Evolutionary conservation across 2,113 vertebrate species (phyloP).

Genomic region (Forbesichthys papilliferus): DNA sequence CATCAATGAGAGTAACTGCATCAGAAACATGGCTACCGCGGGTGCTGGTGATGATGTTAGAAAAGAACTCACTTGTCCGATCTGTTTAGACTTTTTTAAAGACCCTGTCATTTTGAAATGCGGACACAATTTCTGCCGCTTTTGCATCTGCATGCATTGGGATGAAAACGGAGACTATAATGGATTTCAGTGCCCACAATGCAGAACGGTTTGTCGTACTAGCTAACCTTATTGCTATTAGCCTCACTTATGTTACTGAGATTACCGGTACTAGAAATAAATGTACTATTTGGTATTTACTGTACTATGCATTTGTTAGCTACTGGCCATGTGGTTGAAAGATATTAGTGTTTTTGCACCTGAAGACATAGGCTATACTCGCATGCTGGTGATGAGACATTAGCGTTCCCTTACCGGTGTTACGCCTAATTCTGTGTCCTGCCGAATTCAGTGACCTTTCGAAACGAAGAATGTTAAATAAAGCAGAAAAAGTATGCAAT

Average conservation of each 20-base stretch:
- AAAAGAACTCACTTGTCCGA: constrained; percentile 77
- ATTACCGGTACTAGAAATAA: not conserved
- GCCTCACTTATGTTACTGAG: constrained; percentile 5
- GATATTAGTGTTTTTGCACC: no score
- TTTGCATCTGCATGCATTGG: constrained; percentile 80
- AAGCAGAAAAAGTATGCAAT: no score
- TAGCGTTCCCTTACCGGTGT: no score
- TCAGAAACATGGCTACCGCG: constrained; percentile 68
- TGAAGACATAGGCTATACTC: no score
- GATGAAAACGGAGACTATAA: constrained; percentile 77
- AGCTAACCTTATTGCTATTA: not conserved
- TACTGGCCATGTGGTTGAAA: no score
- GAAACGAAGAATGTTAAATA: no score
- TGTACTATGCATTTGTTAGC: no score
- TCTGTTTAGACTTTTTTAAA: constrained; percentile 77
- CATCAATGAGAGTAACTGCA: no score
- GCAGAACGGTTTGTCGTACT: constrained; percentile 68
- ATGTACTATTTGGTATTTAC: no score
- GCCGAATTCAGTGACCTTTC: no score
- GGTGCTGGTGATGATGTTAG: constrained; percentile 64
- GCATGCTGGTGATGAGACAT: no score
- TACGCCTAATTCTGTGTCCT: no score
- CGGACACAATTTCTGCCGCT: constrained; percentile 79
- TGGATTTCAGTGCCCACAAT: constrained; percentile 80
- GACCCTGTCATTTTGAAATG: constrained; percentile 80